phyloP scores from a whole-genome alignment of 2,888 invertebrate species.

The Drosophila mettleri region DNA sequence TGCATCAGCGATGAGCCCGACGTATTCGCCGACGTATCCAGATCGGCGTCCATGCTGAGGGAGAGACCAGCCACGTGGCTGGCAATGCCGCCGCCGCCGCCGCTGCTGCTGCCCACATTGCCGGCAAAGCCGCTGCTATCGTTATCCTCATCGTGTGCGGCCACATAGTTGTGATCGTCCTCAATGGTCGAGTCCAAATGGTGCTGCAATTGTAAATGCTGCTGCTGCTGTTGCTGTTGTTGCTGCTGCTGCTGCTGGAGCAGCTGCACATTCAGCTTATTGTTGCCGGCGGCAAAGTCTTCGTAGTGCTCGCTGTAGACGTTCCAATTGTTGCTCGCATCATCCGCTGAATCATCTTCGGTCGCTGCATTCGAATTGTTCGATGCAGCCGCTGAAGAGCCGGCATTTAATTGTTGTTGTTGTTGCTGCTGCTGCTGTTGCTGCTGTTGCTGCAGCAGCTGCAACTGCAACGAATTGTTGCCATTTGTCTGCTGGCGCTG shows the following conservation, averaged over 20 bases:
- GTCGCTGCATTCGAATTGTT: constrained; percentile 73
- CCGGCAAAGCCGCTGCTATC: constrained; percentile 73
- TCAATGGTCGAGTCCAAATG: constrained; percentile 77
- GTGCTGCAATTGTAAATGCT: constrained; percentile 41
- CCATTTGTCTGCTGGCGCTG: constrained; percentile 61
- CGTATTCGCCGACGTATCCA: constrained; percentile 74
- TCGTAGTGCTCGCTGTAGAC: constrained; percentile 80
- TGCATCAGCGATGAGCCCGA: constrained; percentile 60
- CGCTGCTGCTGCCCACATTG: constrained; percentile 12
- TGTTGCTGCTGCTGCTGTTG: constrained; percentile 52
- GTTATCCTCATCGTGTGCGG: constrained; percentile 82
- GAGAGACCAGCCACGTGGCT: constrained; percentile 41
- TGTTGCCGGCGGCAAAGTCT: constrained; percentile 50
- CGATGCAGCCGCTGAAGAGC: constrained; percentile 49
- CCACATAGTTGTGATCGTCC: constrained; percentile 82
- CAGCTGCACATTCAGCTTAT: constrained; percentile 44
- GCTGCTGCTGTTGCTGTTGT: constrained; percentile 39
- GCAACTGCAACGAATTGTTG: constrained; percentile 58
- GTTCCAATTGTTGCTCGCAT: constrained; percentile 77
- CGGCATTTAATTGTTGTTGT: constrained; percentile 45
- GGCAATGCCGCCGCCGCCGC: constrained; percentile 22
- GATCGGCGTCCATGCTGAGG: constrained; percentile 70
- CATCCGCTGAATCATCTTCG: constrained; percentile 81
- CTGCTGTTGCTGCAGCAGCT: constrained; percentile 47
- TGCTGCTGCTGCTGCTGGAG: constrained; percentile 31